phyloP scores from a whole-genome alignment of 2,797 vertebrate species.

The Propithecus perrieri region DNA sequence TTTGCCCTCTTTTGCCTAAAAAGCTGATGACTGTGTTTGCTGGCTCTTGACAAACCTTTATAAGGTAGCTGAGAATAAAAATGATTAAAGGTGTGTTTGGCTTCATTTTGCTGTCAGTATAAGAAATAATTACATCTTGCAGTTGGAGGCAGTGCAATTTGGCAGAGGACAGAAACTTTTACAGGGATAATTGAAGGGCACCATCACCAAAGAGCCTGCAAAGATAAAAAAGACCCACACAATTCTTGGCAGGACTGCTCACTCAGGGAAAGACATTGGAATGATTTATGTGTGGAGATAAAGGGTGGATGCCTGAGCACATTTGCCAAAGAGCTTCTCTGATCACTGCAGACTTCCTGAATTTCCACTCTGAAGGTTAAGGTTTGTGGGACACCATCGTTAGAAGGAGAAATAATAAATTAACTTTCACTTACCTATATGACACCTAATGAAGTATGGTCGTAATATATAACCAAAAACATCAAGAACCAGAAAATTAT shows the following conservation, averaged over 20 bases:
- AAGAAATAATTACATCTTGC: slow-evolving; percentile 37
- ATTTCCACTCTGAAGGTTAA: not conserved
- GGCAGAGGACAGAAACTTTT: slow-evolving; percentile 34
- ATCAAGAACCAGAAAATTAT: not conserved
- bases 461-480: not conserved
- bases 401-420: not conserved
- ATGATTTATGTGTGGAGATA: not conserved
- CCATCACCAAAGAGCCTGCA: not conserved
- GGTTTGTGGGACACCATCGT: not conserved
- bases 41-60: not conserved
- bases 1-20: not conserved
- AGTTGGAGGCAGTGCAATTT: not conserved
- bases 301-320: not conserved
- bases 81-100: not conserved
- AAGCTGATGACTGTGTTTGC: not conserved
- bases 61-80: not conserved
- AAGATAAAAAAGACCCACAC: slow-evolving; percentile 52
- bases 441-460: not conserved
- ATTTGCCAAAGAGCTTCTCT: not conserved
- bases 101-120: not conserved
- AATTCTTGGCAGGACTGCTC: not conserved
- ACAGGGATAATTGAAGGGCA: slow-evolving; percentile 50
- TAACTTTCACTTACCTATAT: not conserved
- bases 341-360: not conserved
- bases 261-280: not conserved